A percentile compares a stretch with the other conserved stretches of the same genome.
phyloP scores from a whole-genome alignment of 2,888 invertebrate genomes.

The Zaprionus lineosus region DNA sequence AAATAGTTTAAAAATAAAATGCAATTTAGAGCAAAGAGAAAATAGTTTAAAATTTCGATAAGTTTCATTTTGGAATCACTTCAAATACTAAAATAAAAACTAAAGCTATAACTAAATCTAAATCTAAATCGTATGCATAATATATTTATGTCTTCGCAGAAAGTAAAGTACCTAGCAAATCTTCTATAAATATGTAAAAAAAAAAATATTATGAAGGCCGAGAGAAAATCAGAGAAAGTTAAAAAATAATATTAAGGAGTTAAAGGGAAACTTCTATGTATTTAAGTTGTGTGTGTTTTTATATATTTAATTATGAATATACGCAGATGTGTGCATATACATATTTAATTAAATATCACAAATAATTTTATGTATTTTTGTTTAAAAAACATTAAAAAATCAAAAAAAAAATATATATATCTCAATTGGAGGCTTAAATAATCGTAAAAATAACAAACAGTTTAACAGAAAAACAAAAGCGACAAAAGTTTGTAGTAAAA shows the following conservation, averaged over 20 bases:
- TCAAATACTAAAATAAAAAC: constrained; percentile 24
- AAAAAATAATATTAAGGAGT: constrained; percentile 10
- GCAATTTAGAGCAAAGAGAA: constrained; percentile 14
- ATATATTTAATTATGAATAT: no score
- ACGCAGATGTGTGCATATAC: constrained; percentile 29
- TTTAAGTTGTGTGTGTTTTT: no score
- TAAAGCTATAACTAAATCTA: constrained; percentile 27
- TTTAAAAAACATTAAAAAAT: constrained; percentile 16
- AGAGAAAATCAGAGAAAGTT: no score
- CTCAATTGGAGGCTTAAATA: constrained; percentile 64
- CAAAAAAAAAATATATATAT: constrained; percentile 19
- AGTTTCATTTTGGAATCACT: constrained; percentile 35
- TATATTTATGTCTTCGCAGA: constrained; percentile 63
- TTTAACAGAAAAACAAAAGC: constrained; percentile 9
- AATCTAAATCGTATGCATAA: constrained; percentile 12
- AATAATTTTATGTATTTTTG: constrained; percentile 20
- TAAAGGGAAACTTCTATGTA: constrained; percentile 21
- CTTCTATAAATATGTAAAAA: constrained; percentile 46
- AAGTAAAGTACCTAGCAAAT: constrained; percentile 56
- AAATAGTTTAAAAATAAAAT: constrained; percentile 1
- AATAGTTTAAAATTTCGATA: constrained; percentile 37
- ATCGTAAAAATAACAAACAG: constrained; percentile 19
- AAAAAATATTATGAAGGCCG: no score
- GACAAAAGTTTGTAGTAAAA: constrained; percentile 17
- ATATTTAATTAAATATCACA: constrained; percentile 20